These are phyloP conservation scores for Chrysina gloriosa DNA, from an alignment of 2,888 invertebrate genomes.

Conservation along the genomic window DNA sequence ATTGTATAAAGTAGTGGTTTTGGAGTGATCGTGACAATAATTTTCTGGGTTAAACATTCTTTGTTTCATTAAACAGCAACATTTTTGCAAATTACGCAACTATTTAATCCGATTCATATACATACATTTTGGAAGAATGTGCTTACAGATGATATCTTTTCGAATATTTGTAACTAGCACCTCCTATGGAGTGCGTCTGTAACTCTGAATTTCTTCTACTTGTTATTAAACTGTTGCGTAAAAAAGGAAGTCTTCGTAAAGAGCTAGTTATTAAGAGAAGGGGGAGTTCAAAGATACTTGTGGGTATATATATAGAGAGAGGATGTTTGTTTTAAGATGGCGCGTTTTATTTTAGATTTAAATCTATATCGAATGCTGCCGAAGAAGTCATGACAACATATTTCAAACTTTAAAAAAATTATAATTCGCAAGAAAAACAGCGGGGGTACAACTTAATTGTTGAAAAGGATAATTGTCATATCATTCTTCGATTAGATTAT, in stretches of 20 bases:
- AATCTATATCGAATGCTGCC: not conserved
- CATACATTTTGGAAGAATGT: too few relatives aligned
- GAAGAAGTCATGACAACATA: not conserved
- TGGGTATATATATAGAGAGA: not conserved
- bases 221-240: slow-evolving; percentile 30
- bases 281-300: slow-evolving; percentile 21
- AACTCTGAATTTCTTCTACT: slow-evolving; percentile 15
- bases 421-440: not conserved
- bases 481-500: not conserved
- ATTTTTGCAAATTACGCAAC: too few relatives aligned
- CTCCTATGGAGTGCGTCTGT: too few relatives aligned
- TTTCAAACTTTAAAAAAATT: not conserved
- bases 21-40: too few relatives aligned
- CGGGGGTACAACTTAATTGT: not conserved
- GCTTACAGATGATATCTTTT: not conserved
- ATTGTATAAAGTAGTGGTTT: too few relatives aligned
- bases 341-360: slow-evolving; percentile 11
- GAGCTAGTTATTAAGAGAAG: slow-evolving; percentile 28
- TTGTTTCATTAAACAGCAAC: too few relatives aligned
- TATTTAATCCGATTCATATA: too few relatives aligned
- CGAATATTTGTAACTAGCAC: not conserved
- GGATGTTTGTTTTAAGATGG: slow-evolving; percentile 30
- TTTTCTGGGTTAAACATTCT: too few relatives aligned
- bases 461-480: not conserved
- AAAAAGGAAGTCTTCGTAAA: slow-evolving; percentile 26